Conservation (phyloP, 1,140 invertebrate species). For the Homarus americanus region DNA sequence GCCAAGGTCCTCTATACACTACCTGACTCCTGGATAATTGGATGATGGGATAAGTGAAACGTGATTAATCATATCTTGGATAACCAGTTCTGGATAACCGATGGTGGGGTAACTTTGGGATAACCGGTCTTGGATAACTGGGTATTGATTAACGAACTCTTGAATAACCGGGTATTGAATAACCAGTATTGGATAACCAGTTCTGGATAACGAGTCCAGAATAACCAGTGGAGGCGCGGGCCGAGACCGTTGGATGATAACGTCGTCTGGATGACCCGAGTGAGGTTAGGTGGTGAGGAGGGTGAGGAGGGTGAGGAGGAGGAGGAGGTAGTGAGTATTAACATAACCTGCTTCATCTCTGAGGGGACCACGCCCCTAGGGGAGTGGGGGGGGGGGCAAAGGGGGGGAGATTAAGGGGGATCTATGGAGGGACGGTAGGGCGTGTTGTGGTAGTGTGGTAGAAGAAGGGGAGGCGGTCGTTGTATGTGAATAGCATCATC, state of each 20-base stretch:
- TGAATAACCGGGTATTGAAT: not conserved
- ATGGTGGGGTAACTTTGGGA: too few relatives aligned
- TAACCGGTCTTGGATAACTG: not conserved
- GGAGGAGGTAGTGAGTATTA: not conserved
- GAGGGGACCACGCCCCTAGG: not conserved
- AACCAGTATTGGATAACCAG: not conserved
- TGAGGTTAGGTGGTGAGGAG: too few relatives aligned
- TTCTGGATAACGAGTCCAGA: not conserved
- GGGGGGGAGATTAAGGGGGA: not conserved
- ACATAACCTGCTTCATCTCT: slow-evolving; percentile 11
- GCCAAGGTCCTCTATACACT: too few relatives aligned
- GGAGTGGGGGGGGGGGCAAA: not conserved
- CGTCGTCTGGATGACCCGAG: not conserved
- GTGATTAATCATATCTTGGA: too few relatives aligned
- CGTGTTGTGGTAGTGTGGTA: not conserved
- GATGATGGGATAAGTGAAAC: too few relatives aligned
- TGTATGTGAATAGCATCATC: too few relatives aligned
- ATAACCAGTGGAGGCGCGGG: not conserved
- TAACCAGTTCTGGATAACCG: too few relatives aligned
- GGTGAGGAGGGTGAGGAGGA: not conserved
- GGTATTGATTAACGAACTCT: not conserved
- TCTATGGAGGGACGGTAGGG: not conserved
- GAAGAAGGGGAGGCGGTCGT: too few relatives aligned
- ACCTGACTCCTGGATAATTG: too few relatives aligned
- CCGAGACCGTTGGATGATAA: not conserved